Percentiles rank a stretch among this genome's conserved stretches.
Evolutionary conservation across 2,797 vertebrate genomes (phyloP).

Genomic region (Eutrigla gurnardus): DNA sequence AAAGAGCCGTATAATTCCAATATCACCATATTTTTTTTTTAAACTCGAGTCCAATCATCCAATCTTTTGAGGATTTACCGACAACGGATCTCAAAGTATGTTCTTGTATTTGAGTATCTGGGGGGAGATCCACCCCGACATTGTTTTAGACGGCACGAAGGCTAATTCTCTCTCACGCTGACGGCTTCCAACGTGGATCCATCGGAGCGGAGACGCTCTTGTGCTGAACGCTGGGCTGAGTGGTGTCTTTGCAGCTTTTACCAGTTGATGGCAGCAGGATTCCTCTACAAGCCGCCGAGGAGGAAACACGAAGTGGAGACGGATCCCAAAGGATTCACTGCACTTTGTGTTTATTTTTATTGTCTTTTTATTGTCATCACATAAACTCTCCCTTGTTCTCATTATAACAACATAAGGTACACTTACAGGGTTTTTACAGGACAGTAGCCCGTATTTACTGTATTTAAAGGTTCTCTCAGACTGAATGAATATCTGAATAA

Average conservation of each 20-base stretch:
- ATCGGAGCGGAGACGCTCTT: slow-evolving; percentile 23
- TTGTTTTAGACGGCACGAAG: slow-evolving; percentile 43
- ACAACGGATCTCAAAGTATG: slow-evolving; percentile 38
- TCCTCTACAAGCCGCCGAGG: slow-evolving; percentile 29
- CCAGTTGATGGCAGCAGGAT: slow-evolving; percentile 79
- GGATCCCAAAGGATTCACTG: not conserved
- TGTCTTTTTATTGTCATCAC: not conserved
- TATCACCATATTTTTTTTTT: slow-evolving; percentile 59
- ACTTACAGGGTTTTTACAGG: not conserved
- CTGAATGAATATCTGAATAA: not conserved
- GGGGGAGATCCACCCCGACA: slow-evolving; percentile 31
- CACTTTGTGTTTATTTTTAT: not conserved
- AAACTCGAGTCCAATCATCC: slow-evolving; percentile 57
- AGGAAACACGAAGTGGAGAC: not conserved
- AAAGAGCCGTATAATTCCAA: slow-evolving; percentile 56
- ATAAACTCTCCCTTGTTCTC: not conserved
- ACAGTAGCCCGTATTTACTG: not conserved
- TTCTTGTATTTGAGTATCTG: slow-evolving; percentile 37
- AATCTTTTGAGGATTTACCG: slow-evolving; percentile 57
- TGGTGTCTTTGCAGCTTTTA: slow-evolving; percentile 47
- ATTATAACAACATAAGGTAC: not conserved
- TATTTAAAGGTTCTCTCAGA: not conserved
- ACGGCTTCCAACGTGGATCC: slow-evolving; percentile 32
- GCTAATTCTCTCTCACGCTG: slow-evolving; percentile 39
- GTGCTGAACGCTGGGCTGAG: slow-evolving; percentile 15